Evolutionary conservation across 23 tunicate species (phyloP), one percentile per base, ranked within the genome.

Genomic region (Corella eumyota): DNA sequence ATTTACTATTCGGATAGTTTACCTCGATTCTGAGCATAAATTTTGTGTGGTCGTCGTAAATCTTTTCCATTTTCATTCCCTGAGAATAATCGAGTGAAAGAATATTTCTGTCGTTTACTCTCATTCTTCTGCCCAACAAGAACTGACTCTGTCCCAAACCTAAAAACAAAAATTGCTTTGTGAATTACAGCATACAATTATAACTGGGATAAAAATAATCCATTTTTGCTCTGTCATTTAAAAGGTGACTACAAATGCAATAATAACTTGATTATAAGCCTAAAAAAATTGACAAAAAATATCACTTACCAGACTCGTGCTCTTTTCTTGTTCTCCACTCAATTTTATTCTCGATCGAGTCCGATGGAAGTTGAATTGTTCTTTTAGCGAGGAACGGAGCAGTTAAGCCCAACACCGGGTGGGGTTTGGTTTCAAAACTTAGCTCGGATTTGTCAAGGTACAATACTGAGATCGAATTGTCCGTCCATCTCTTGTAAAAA

Each of bases 41-140:
- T 57, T 88, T 75, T 32, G 96, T 73, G 61, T 88, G 96, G 35
- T 88, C 96, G 71, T 88, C 96, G 40, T 88, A 88, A 19, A 88
- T 73, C 34, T 78, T 72, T 44, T 88, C 96, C 77, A 79, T 64
- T 40, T 52, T 88, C 50, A 50, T 40, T 9, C 61, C 85, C 55
- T 70, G 87, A 13, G 96, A 88, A 61, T 61, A 88, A 38, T 88
- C 96, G 30, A 88, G 68, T 0, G 96, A 88, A 11, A 88, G 72
- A 17, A 88, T 68, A 68, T 88, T 88, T 13, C 96, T 68, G 4
- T 70, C 88, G 59, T 88, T 88, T 0, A 88, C 96, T n/a, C 79
- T 58, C 96, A 88, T 88, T 17, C 90, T 60, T 51, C 88, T 60
- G 28, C 90, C 96, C 5, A 88, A 73, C 1, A 85, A 32, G 51